Conservation (phyloP, 2,113 vertebrate genomes). For the Sardina pilchardus region DNA sequence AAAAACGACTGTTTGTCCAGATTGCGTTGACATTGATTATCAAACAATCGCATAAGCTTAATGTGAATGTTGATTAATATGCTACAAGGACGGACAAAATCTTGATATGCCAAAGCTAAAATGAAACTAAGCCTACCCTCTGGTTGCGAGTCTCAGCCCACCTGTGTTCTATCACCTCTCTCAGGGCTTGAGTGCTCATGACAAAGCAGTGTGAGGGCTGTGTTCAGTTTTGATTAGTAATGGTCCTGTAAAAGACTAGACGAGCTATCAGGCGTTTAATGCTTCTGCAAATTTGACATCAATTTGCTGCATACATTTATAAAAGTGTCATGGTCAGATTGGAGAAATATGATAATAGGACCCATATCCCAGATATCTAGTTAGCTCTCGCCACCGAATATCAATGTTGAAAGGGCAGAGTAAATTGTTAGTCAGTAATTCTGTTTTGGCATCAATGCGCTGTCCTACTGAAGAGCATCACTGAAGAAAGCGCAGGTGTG, state of each 20-base stretch:
- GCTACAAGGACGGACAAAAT: too few relatives aligned
- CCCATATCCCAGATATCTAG: not conserved
- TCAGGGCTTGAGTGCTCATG: not conserved
- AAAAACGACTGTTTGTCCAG: too few relatives aligned
- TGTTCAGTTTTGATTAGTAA: not conserved
- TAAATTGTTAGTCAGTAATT: not conserved
- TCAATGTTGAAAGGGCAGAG: not conserved
- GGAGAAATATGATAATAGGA: not conserved
- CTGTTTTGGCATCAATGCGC: not conserved
- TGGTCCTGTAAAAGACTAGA: not conserved
- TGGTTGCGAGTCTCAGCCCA: not conserved
- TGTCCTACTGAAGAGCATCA: not conserved
- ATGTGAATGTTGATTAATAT: not conserved
- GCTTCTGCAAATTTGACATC: not conserved
- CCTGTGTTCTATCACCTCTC: not conserved
- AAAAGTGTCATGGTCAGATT: not conserved
- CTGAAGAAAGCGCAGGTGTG: not conserved
- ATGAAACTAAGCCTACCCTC: not conserved
- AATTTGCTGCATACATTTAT: not conserved
- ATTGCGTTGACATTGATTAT: not conserved
- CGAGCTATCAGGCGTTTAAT: not conserved
- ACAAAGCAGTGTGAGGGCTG: not conserved
- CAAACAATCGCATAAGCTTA: too few relatives aligned
- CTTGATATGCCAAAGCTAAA: not conserved
- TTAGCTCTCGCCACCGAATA: not conserved